Conservation (phyloP, 2,113 vertebrate species). For the Lontra canadensis region DNA sequence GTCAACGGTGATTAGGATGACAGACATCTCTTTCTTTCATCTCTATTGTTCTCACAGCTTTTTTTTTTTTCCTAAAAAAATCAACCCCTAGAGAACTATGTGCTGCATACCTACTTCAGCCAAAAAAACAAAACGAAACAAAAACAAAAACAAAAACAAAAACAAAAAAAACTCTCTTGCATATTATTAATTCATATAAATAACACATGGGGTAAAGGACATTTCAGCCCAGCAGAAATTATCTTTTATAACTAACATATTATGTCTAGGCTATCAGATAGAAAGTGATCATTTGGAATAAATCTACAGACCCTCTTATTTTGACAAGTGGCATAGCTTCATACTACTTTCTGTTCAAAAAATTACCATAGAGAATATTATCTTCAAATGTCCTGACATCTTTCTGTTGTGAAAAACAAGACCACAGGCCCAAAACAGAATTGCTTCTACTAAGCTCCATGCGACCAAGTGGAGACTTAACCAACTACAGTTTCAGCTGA, state of each 20-base stretch:
- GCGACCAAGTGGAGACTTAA: neutral
- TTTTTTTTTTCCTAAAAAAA: neutral
- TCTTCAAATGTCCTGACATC: neutral
- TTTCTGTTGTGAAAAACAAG: neutral
- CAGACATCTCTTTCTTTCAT: neutral
- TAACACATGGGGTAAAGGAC: neutral
- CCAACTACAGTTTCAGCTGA: neutral
- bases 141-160: neutral
- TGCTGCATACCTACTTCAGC: neutral
- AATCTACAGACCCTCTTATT: neutral
- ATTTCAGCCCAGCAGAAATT: neutral
- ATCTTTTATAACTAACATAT: neutral
- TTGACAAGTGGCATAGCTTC: neutral
- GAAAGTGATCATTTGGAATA: constrained; percentile 7
- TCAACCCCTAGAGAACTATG: neutral
- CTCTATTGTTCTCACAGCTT: neutral
- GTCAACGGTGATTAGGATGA: neutral
- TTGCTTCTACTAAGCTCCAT: neutral
- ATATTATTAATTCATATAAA: neutral
- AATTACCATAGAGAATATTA: neutral
- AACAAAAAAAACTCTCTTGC: neutral
- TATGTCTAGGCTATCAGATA: neutral
- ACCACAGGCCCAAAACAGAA: neutral
- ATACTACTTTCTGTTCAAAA: neutral
- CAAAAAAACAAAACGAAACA: neutral